Base-by-base conservation (phyloP, 2,797 vertebrate species). In the Ataeniobius toweri region DNA sequence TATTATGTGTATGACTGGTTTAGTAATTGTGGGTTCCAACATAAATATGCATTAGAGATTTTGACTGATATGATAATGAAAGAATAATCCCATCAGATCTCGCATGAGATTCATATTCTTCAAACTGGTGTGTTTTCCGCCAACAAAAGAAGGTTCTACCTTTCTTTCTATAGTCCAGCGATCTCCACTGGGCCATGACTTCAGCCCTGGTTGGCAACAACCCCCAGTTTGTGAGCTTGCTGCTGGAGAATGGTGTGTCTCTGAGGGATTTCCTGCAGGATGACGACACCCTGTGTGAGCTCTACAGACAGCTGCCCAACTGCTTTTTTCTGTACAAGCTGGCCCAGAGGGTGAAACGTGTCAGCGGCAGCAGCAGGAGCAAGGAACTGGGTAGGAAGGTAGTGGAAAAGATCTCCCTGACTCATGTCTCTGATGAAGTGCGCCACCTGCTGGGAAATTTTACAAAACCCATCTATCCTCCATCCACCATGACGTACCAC, bases 211-310 rank as follows among this genome's bases (percentile, higher is more conserved):
- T 97, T 55, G 94, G 96, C 81, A 95, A 98, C 93, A 98, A 97
- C 87, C 96, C 97, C 0, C 93, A 96, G 83, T 99, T 99, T 83
- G 97, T 98, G 85, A 96, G 93, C 83, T 96, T 99, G 41, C 96
- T 99, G 85, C 93, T 99, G 91, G 98, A 98, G 89, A 96, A 97
- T 3, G 98, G 98, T 0, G 96, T 98, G 83, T 94, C 58, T 58
- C 91, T 99, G 78, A 90, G 94, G 80, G 96, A 97, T 18, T 97
- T 98, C 71, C 96, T 96, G 84, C 92, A 95, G 16, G 86, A 93
- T 20, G 94, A 97, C 69, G 90, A 93, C 0, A 94, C 96, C 14
- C 88, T 97, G 56, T 82, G 85, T 4, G 85, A 95, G 56, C 97
- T 99, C 75, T 99, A 99, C 74, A 87, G 90, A 83, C 93, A 96